Evolutionary conservation across 2,797 vertebrate genomes (phyloP), one percentile per base, ranked within the genome.

Genomic region (Siniperca scherzeri): DNA sequence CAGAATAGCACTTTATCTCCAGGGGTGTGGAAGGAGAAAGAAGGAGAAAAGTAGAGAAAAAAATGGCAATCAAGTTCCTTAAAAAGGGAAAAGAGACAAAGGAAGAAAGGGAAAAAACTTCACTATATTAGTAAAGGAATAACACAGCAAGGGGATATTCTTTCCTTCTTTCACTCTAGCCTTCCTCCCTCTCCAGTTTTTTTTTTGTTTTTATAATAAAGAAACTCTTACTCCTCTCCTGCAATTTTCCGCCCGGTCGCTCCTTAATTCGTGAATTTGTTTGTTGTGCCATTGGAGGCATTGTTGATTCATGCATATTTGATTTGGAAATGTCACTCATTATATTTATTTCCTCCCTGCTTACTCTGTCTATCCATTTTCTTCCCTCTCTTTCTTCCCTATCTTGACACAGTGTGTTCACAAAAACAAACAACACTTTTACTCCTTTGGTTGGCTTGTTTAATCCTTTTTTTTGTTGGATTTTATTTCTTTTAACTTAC

Each of bases 291-390:
- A 87, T 92, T 82, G 86, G 85, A 88, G 80, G 87, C 80, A 83
- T 90, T 90, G 88, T 90, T 92, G 92, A 94, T 94, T 94, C 89
- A 92, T 93, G 91, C 92, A 92, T 87, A 91, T 92, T 92, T 93
- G 91, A 93, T 95, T 91, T 92, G 84, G 82, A 94, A 95, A 95
- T 94, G 87, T 89, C 90, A 91, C 86, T 93, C 89, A 87, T 89
- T 87, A 89, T 83, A 87, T 86, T 88, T 83, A 87, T 88, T 91
- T 89, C 79, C 83, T 78, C 85, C 74, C 67, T 22, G 16, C 79
- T 90, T 81, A 40, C 62, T 81, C 60, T 17, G 55, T 81, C 80
- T 75, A 59, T 80, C 68, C 13, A 50, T 77, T 71, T 52, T 36
- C 72, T 62, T 70, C 50, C 52, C 36, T 75, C 16, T 60, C 33